Percentiles rank a stretch among this genome's conserved stretches.
Evolutionary conservation across 2,888 invertebrate species (phyloP).

Genomic region (Nephrotoma appendiculata): DNA sequence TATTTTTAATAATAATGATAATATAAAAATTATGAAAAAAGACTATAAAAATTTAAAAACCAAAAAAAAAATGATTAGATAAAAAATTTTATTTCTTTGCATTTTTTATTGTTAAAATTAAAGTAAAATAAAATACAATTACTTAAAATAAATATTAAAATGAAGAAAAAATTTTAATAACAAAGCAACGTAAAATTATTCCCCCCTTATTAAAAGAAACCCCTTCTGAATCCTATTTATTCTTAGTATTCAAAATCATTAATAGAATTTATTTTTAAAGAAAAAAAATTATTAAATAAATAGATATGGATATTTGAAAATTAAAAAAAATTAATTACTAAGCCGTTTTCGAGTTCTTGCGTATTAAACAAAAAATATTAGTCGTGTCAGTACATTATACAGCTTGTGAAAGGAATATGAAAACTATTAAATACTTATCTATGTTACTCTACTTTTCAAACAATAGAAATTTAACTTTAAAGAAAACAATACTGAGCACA

Average conservation of each 20-base stretch:
- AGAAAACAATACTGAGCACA: not conserved
- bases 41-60: not conserved
- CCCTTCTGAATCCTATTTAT: not conserved
- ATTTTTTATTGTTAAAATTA: not conserved
- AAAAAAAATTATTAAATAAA: not conserved
- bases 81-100: not conserved
- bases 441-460: not conserved
- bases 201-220: not conserved
- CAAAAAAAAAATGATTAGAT: not conserved
- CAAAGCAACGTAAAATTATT: not conserved
- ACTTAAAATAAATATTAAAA: not conserved
- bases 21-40: not conserved
- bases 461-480: not conserved
- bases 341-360: not conserved
- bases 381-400: not conserved
- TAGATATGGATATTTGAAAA: not conserved
- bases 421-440: not conserved
- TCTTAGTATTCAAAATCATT: not conserved
- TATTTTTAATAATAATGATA: not conserved
- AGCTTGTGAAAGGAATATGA: not conserved
- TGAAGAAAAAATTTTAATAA: not conserved
- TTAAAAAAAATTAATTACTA: not conserved
- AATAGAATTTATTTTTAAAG: not conserved
- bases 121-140: not conserved
- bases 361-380: not conserved